phyloP scores from a whole-genome alignment of 2,888 invertebrate species.

The Sarcophaga carnaria region DNA sequence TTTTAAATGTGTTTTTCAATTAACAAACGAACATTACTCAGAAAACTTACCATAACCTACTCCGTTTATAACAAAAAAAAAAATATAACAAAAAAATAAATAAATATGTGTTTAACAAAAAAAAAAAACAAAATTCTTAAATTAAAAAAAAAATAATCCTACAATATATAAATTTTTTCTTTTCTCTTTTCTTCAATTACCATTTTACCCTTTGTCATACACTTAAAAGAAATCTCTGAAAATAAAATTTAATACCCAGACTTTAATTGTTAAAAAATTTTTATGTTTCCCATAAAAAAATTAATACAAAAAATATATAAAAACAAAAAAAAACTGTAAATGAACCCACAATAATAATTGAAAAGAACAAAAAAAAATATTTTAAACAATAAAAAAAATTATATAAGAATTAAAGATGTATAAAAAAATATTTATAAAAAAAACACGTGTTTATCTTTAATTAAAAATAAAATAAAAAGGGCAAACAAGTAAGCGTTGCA shows the following conservation, averaged over 20 bases:
- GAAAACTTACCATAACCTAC: too few species aligned
- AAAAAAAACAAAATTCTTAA: slow-evolving; percentile 2
- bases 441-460: slow-evolving; percentile 27
- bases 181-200: not conserved
- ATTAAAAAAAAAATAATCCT: too few species aligned
- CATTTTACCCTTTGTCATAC: not conserved
- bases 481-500: too few species aligned
- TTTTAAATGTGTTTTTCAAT: slow-evolving; percentile 21
- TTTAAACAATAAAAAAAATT: slow-evolving; percentile 51
- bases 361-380: slow-evolving; percentile 52
- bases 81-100: too few species aligned
- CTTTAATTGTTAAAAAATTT: slow-evolving; percentile 38
- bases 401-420: slow-evolving; percentile 60
- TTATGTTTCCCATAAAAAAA: slow-evolving; percentile 2
- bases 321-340: slow-evolving; percentile 45
- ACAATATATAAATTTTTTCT: too few species aligned
- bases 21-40: too few species aligned
- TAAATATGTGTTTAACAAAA: slow-evolving; percentile 9
- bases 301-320: slow-evolving; percentile 8
- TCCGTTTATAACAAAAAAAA: too few species aligned
- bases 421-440: slow-evolving; percentile 49
- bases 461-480: not conserved
- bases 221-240: too few species aligned
- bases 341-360: slow-evolving; percentile 52
- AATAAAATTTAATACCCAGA: not conserved